phyloP scores from a whole-genome alignment of 1,140 invertebrate species.

The Amyelois transitella region DNA sequence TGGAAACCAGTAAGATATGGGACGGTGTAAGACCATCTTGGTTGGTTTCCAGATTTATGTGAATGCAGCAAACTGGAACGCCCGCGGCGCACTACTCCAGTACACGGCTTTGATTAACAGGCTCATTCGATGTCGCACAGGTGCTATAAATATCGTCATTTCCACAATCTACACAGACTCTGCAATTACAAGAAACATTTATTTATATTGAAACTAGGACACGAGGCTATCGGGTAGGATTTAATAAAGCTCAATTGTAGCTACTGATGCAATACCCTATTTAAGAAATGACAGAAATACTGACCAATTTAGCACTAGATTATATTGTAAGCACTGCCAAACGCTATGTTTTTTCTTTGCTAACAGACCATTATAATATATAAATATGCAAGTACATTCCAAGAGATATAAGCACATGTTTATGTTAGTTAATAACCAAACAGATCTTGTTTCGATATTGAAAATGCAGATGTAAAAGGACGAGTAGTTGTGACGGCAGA shows the following conservation, averaged over 20 bases:
- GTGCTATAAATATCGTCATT: constrained; percentile 15
- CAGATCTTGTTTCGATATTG: no score
- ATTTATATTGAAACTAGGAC: not conserved
- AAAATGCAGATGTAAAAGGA: no score
- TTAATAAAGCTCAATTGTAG: no score
- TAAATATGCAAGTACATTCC: no score
- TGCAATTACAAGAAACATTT: not conserved
- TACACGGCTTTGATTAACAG: constrained; percentile 18
- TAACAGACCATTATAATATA: no score
- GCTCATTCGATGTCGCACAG: constrained; percentile 12
- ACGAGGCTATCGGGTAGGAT: not conserved
- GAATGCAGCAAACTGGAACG: constrained; percentile 11
- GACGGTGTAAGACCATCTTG: not conserved
- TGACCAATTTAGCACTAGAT: no score
- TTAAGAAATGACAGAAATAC: no score
- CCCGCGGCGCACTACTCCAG: constrained; percentile 9
- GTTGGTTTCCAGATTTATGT: constrained; percentile 19
- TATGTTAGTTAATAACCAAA: no score
- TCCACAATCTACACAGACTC: not conserved
- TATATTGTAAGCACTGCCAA: no score
- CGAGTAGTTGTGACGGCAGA: not conserved
- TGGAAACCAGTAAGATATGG: not conserved
- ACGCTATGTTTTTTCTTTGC: no score
- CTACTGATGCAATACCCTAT: no score
- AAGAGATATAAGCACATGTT: no score